These are phyloP conservation scores for Portevinia maculata DNA, from an alignment of 2,888 invertebrate species.

Conservation along the genomic window DNA sequence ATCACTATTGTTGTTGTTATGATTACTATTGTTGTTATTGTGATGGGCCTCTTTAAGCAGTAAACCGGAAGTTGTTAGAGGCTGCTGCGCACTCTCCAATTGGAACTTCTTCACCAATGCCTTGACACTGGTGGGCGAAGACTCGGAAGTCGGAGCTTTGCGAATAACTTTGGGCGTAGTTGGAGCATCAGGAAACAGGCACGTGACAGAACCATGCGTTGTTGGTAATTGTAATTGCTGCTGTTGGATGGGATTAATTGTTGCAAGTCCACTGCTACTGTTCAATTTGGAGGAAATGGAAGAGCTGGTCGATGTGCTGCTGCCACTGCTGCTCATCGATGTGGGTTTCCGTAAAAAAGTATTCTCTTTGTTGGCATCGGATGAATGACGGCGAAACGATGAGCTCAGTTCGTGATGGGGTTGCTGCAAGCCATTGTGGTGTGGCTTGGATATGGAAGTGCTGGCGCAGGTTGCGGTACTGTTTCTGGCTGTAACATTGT, in stretches of 20 bases:
- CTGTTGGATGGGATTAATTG: constrained; percentile 75
- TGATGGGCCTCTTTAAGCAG: constrained; percentile 68
- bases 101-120: constrained; percentile 83
- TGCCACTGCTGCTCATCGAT: constrained; percentile 66
- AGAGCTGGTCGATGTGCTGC: constrained; percentile 62
- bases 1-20: constrained; percentile 65
- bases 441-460: constrained; percentile 48
- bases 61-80: constrained; percentile 52
- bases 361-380: constrained; percentile 81
- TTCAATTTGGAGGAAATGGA: constrained; percentile 67
- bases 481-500: constrained; percentile 61
- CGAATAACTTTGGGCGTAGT: constrained; percentile 87
- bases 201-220: constrained; percentile 74
- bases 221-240: constrained; percentile 73
- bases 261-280: constrained; percentile 52
- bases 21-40: constrained; percentile 70
- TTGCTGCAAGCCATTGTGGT: constrained; percentile 59
- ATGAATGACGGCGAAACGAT: constrained; percentile 77
- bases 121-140: constrained; percentile 83
- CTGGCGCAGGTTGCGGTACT: constrained; percentile 75
- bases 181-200: constrained; percentile 86
- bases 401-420: constrained; percentile 69
- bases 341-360: constrained; percentile 79
- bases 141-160: constrained; percentile 85
- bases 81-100: constrained; percentile 77